Percentiles rank a stretch among this genome's conserved stretches.
These are phyloP conservation scores for Lycocorax pyrrhopterus DNA, from an alignment of 2,113 vertebrate species.

Conservation along the genomic window DNA sequence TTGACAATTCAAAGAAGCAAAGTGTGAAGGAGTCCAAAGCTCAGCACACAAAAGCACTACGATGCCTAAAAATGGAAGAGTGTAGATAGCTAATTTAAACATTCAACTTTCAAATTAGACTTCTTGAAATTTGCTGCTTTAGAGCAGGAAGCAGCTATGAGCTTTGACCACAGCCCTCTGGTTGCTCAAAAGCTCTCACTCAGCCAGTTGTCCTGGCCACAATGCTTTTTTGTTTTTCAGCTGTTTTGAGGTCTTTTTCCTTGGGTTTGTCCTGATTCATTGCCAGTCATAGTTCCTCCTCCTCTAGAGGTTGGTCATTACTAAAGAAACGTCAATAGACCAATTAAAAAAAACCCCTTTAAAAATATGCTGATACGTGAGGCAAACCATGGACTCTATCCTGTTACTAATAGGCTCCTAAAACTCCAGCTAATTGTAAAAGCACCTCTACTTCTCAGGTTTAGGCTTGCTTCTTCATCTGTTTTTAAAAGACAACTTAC, in stretches of 20 bases:
- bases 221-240: neutral
- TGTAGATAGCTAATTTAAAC: slow-evolving; percentile 8
- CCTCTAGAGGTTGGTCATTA: neutral
- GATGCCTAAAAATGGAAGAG: slow-evolving; percentile 52
- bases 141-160: neutral
- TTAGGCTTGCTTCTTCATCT: neutral
- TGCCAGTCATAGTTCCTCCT: neutral
- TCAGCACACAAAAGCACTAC: neutral
- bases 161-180: neutral
- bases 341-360: neutral
- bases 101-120: neutral
- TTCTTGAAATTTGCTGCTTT: neutral
- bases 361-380: neutral
- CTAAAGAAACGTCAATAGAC: neutral
- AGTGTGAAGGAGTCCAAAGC: slow-evolving; percentile 44
- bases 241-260: neutral
- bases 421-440: neutral
- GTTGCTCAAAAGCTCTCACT: neutral
- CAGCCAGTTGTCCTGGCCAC: neutral
- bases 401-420: neutral
- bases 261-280: neutral
- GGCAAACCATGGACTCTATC: neutral
- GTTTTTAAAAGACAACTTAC: neutral
- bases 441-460: neutral
- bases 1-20: slow-evolving; percentile 28